Evolutionary conservation across 2,888 invertebrate species (phyloP).

Genomic region (Diarsia rubi): DNA sequence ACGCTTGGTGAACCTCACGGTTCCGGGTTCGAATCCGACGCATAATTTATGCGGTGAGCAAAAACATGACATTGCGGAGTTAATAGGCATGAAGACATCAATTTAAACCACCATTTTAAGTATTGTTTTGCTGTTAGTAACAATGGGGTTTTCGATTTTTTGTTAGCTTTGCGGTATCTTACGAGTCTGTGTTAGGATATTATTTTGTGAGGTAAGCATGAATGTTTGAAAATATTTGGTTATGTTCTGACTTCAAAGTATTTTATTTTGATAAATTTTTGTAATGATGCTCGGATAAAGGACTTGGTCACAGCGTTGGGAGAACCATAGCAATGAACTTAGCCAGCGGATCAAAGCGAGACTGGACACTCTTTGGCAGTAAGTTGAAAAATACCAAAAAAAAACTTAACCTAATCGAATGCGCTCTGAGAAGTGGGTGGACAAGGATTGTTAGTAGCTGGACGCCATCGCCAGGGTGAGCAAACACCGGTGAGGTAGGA

Average conservation of each 20-base stretch:
- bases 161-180: not conserved
- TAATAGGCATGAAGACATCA: slow-evolving; percentile 51
- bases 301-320: too few species aligned
- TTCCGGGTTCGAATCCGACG: slow-evolving; percentile 56
- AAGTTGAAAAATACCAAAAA: too few species aligned
- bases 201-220: not conserved
- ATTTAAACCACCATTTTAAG: slow-evolving; percentile 27
- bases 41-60: slow-evolving; percentile 58
- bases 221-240: not conserved
- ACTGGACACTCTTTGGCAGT: too few species aligned
- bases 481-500: too few species aligned
- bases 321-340: not conserved
- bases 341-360: too few species aligned
- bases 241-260: not conserved
- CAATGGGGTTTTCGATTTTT: slow-evolving; percentile 29
- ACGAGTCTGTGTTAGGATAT: not conserved
- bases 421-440: too few species aligned
- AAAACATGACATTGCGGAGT: slow-evolving; percentile 49
- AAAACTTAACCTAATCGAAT: too few species aligned
- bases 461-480: too few species aligned
- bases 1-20: slow-evolving; percentile 39
- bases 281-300: not conserved
- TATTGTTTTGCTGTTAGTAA: slow-evolving; percentile 45
- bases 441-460: too few species aligned
- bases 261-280: too few species aligned